phyloP scores from a whole-genome alignment of 2,888 invertebrate genomes.

The Acrobasis consociella region DNA sequence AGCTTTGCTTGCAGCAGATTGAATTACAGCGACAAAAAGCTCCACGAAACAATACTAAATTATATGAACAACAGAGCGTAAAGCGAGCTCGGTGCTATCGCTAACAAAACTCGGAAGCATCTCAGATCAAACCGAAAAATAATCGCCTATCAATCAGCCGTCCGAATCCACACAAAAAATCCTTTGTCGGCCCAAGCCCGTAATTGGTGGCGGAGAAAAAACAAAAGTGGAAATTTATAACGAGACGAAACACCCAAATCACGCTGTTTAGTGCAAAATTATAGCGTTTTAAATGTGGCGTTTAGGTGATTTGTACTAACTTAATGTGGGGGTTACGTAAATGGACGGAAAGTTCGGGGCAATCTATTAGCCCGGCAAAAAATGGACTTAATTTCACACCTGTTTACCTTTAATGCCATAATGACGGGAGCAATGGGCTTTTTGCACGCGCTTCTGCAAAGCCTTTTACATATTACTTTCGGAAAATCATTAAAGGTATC shows the following conservation, averaged over 20 bases:
- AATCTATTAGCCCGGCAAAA: conserved; percentile 76
- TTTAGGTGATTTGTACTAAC: conserved; percentile 73
- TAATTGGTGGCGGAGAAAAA: conserved; percentile 73
- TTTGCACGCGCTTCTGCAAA: conserved; percentile 59
- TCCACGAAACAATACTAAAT: conserved; percentile 46
- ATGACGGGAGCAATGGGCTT: conserved; percentile 67
- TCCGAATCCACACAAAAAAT: conserved; percentile 57
- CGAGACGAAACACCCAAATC: conserved; percentile 76
- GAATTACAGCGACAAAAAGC: conserved; percentile 47
- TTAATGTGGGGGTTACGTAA: conserved; percentile 71
- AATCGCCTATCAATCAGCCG: conserved; percentile 78
- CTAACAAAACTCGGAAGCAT: conserved; percentile 71
- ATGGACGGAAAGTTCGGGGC: conserved; percentile 65
- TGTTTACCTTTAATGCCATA: conserved; percentile 78
- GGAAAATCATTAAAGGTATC: conserved; percentile 43
- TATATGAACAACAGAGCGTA: conserved; percentile 49
- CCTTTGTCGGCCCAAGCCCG: conserved; percentile 65
- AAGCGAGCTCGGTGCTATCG: conserved; percentile 50
- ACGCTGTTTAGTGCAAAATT: conserved; percentile 80
- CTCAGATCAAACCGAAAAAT: conserved; percentile 70
- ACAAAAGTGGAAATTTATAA: conserved; percentile 80
- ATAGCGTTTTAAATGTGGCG: conserved; percentile 75
- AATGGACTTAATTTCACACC: conserved; percentile 80
- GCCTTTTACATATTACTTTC: conserved; percentile 41
- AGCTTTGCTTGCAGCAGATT: conserved; percentile 36